Percentiles rank a stretch among this genome's conserved stretches.
Conservation (phyloP, 2,113 vertebrate species). For the Hippoglossus stenolepis region DNA sequence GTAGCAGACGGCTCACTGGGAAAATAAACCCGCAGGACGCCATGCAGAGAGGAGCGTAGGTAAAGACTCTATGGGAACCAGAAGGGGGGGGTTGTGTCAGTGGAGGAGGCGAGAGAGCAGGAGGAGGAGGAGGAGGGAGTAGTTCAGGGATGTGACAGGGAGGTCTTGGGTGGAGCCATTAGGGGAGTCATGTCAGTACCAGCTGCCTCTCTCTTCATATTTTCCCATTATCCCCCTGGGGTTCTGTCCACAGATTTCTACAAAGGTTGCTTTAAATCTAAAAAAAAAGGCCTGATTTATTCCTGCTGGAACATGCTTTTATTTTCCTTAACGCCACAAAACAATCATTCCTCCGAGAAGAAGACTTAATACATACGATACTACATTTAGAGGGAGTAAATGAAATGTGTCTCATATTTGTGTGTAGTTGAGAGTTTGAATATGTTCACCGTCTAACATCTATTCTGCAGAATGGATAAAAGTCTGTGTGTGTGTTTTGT, state of each 20-base stretch:
- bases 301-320: constrained; percentile 7
- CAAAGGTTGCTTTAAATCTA: constrained; percentile 45
- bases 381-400: neutral
- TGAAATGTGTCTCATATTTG: neutral
- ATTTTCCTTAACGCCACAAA: neutral
- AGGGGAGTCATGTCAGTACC: constrained; percentile 51
- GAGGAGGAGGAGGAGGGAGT: constrained; percentile 4
- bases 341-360: neutral
- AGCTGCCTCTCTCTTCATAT: constrained; percentile 55
- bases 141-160: constrained; percentile 23
- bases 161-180: constrained; percentile 42
- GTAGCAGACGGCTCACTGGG: too few species aligned
- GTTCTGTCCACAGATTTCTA: constrained; percentile 34
- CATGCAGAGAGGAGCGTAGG: neutral
- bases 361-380: neutral
- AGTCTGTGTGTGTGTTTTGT: neutral
- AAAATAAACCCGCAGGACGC: neutral
- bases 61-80: constrained; percentile 15
- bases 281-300: constrained; percentile 15
- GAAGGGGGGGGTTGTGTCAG: neutral
- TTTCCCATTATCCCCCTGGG: constrained; percentile 58
- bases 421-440: neutral
- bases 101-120: neutral
- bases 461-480: neutral
- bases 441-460: neutral